Evolutionary conservation across 2,888 invertebrate genomes (phyloP), one percentile per base, ranked within the genome.

Genomic region (Drosophila recens): DNA sequence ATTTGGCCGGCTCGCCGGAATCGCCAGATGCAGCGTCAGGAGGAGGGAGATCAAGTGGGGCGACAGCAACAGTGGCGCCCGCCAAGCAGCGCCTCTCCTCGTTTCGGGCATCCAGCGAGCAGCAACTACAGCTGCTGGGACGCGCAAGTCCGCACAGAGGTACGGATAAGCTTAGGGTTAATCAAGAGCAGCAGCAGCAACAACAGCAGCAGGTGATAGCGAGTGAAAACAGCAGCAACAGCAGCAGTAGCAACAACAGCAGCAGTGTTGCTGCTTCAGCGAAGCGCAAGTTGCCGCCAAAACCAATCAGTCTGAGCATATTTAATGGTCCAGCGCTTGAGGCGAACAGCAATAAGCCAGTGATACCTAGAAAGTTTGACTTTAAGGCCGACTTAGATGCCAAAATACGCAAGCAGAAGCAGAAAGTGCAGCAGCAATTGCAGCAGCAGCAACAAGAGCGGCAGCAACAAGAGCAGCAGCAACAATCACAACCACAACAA

Each of bases 21-120:
- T 81, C 87, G 3, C 85, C 85, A 9, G 76, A 78, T 54, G 76
- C 70, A 4, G 62, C 78, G 3, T 51, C 63, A 0, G 38, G 51
- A 3, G 34, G 54, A 0, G 34, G 51, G 3, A 23, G 58, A 0
- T 56, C 53, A 23, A 36, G 57, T 42, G 30, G 30, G 8, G 45
- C 45, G 62, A 90, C 86, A 75, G 91, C 91, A 75, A 91, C 91
- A 59, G 90, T 91, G 67, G 91, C 91, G 80, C 91, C 91, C 66
- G 90, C 92, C 71, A 91, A 92, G 82, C 93, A 93, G 79, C 90
- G 93, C 77, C 86, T 93, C 64, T 93, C 93, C 67, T 93, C 93
- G 73, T 93, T 93, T 80, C 92, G 92, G 46, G 90, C 90, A 34
- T 83, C 89, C 75, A 92, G 91, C 68, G 92, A 92, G 68, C 91